Evolutionary conservation across 2,888 invertebrate genomes (phyloP).

Genomic region (Phania funesta): DNA sequence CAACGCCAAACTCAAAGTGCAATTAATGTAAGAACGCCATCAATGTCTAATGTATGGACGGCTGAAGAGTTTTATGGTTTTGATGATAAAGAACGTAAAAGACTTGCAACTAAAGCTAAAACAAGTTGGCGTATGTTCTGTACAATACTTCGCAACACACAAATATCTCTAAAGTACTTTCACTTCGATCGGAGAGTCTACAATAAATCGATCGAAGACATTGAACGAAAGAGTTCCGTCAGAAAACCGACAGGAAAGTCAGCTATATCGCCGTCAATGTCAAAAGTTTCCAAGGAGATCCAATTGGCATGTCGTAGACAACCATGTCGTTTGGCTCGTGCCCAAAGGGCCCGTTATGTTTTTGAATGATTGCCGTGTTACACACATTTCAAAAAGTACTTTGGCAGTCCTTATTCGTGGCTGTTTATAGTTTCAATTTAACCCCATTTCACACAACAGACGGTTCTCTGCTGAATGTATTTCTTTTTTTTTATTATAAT

Average conservation of each 20-base stretch:
- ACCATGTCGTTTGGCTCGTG: conserved; percentile 73
- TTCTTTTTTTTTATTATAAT: background rate
- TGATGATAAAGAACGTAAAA: conserved; percentile 54
- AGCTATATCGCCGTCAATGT: conserved; percentile 29
- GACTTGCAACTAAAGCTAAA: conserved; percentile 62
- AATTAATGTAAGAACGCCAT: conserved; percentile 24
- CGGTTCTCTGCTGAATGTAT: conserved; percentile 22
- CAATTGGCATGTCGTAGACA: conserved; percentile 69
- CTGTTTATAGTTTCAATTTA: conserved; percentile 44
- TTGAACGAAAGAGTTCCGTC: conserved; percentile 15
- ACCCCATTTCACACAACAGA: conserved; percentile 9
- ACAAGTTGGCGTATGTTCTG: conserved; percentile 73
- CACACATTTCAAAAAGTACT: conserved; percentile 31
- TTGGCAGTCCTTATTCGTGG: conserved; percentile 6
- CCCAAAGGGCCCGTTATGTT: conserved; percentile 73
- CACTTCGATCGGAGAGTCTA: conserved; percentile 74
- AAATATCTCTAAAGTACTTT: conserved; percentile 74
- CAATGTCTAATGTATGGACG: background rate
- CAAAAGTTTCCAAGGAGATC: conserved; percentile 2
- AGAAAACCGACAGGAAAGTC: background rate
- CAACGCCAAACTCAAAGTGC: conserved; percentile 40
- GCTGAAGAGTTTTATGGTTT: conserved; percentile 63
- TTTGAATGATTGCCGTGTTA: conserved; percentile 74
- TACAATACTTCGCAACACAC: conserved; percentile 71
- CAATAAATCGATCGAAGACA: conserved; percentile 38